Evolutionary conservation across 2,113 vertebrate genomes (phyloP).

Genomic region (Chloropsis hardwickii): DNA sequence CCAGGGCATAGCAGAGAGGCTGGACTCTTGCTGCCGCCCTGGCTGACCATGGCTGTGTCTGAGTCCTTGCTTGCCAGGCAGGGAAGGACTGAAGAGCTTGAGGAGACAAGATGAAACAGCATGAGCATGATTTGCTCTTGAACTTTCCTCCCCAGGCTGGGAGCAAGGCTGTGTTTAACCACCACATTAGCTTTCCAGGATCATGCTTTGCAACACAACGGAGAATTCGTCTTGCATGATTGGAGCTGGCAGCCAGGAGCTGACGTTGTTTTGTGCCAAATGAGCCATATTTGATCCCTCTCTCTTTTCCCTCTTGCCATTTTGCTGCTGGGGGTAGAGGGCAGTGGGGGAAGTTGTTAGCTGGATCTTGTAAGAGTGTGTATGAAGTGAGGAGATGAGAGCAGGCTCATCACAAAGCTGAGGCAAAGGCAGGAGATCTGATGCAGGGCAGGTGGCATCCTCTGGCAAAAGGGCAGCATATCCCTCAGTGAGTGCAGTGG

Average conservation of each 20-base stretch:
- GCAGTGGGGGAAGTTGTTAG: constrained; percentile 9
- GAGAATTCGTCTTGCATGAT: constrained; percentile 44
- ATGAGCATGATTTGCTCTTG: neutral
- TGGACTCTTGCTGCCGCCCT: neutral
- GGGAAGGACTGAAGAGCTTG: neutral
- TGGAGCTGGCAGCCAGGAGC: constrained; percentile 29
- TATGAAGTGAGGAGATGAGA: constrained; percentile 45
- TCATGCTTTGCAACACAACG: constrained; percentile 38
- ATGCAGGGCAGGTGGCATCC: neutral
- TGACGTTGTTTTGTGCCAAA: constrained; percentile 19
- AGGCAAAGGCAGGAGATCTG: neutral
- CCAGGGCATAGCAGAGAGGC: neutral
- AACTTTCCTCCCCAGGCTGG: neutral
- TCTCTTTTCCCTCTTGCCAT: constrained; percentile 47
- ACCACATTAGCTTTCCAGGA: constrained; percentile 33
- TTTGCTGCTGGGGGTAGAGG: constrained; percentile 40
- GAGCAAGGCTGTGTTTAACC: constrained; percentile 11
- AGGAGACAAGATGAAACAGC: neutral
- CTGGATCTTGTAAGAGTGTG: neutral
- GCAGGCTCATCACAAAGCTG: neutral
- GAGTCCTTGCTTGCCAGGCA: neutral
- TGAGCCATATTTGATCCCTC: constrained; percentile 53
- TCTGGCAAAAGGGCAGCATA: neutral
- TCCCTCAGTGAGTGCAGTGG: neutral
- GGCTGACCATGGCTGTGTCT: neutral